These are phyloP conservation scores for Eubucco bourcierii DNA, from an alignment of 2,113 vertebrate species.

Conservation along the genomic window DNA sequence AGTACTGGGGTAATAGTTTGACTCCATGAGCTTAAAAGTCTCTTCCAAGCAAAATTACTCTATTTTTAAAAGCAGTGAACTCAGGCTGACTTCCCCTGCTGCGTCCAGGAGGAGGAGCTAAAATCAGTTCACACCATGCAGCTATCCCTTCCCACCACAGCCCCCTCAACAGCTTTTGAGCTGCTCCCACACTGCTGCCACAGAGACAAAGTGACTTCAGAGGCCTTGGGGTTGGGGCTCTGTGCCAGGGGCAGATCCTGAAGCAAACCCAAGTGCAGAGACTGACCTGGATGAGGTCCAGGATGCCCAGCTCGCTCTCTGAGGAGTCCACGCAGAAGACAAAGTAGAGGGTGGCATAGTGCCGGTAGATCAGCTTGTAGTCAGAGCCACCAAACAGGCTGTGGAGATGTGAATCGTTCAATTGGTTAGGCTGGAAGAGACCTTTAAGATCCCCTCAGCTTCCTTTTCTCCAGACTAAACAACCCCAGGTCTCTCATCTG, in stretches of 20 bases:
- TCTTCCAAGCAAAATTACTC: background rate
- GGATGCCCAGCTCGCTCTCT: conserved; percentile 92
- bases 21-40: background rate
- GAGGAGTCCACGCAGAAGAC: conserved; percentile 95
- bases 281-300: conserved; percentile 93
- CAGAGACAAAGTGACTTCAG: rapidly evolving
- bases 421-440: background rate
- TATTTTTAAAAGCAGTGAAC: background rate
- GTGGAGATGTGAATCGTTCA: background rate
- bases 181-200: background rate
- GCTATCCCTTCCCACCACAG: background rate
- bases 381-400: conserved; percentile 92
- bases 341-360: conserved; percentile 92
- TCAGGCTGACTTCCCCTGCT: background rate
- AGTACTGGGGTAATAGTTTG: background rate
- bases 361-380: conserved; percentile 92
- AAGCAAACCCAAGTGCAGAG: background rate
- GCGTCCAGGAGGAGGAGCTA: background rate
- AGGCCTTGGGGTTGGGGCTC: background rate
- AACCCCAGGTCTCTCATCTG: no score
- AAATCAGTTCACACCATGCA: background rate
- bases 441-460: no score
- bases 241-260: rapidly evolving
- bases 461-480: no score
- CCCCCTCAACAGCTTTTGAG: background rate